Evolutionary conservation across 2,113 vertebrate genomes (phyloP).

Genomic region (Heterochromis multidens): DNA sequence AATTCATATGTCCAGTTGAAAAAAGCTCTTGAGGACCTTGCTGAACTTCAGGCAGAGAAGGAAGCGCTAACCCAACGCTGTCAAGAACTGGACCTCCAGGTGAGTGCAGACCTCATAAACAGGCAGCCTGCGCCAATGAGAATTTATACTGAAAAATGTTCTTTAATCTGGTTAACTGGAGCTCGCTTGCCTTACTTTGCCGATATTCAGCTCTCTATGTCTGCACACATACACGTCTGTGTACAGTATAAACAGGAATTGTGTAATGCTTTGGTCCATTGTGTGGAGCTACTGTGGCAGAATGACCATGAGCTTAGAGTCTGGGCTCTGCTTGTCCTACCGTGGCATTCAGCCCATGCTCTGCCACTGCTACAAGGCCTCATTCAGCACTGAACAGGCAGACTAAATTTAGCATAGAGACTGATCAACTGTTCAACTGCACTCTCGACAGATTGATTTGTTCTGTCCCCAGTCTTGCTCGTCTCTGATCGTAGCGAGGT

Average conservation of each 20-base stretch:
- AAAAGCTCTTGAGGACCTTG: conserved; percentile 84
- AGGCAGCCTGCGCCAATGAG: neutral
- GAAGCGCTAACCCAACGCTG: conserved; percentile 90
- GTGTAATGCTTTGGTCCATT: conserved; percentile 52
- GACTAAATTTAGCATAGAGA: neutral
- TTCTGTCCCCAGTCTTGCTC: conserved; percentile 64
- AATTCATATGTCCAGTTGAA: conserved; percentile 79
- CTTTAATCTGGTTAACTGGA: neutral
- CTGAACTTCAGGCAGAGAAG: conserved; percentile 83
- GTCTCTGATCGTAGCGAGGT: conserved; percentile 47
- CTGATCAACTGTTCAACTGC: conserved; percentile 77
- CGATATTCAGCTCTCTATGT: neutral
- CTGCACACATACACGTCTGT: neutral
- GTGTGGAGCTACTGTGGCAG: conserved; percentile 69
- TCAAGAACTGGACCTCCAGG: conserved; percentile 93
- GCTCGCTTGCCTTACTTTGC: neutral
- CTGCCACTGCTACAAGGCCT: conserved; percentile 3
- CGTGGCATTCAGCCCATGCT: conserved; percentile 6
- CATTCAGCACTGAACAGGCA: neutral
- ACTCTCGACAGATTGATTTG: conserved; percentile 86
- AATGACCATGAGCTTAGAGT: conserved; percentile 50
- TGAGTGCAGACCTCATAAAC: conserved; percentile 42
- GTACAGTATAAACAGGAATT: conserved; percentile 43
- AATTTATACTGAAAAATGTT: neutral
- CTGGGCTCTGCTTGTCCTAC: conserved; percentile 21